A percentile compares a stretch with the other conserved stretches of the same genome.
phyloP scores from a whole-genome alignment of 2,113 vertebrate species.

The Triplophysa rosa region DNA sequence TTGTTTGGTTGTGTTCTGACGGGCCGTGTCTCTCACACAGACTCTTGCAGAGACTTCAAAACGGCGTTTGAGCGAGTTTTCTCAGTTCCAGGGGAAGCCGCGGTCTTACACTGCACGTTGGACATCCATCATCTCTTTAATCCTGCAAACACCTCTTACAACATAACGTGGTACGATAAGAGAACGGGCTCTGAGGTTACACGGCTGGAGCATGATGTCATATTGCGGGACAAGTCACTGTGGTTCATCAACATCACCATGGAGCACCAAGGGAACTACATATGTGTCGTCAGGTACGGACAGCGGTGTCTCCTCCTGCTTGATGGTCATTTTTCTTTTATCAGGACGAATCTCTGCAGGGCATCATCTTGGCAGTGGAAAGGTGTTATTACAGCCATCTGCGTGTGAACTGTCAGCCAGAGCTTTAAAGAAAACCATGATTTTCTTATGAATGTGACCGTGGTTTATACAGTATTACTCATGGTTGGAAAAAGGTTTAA shows the following conservation, averaged over 20 bases:
- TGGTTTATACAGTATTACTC: too few species aligned
- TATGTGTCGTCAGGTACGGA: constrained; percentile 76
- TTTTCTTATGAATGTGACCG: background rate
- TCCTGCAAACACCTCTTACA: constrained; percentile 56
- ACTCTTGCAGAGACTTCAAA: constrained; percentile 58
- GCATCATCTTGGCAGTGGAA: too few species aligned
- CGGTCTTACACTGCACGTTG: constrained; percentile 65
- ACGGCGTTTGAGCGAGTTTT: constrained; percentile 56
- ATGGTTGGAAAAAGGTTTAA: too few species aligned
- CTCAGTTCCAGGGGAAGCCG: constrained; percentile 67
- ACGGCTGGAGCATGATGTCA: constrained; percentile 61
- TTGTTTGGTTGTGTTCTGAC: constrained; percentile 9
- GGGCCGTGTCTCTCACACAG: constrained; percentile 54
- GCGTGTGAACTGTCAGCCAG: too few species aligned
- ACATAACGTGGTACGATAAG: constrained; percentile 79
- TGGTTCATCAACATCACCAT: constrained; percentile 78
- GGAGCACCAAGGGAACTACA: constrained; percentile 78
- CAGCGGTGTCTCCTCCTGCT: background rate
- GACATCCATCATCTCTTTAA: constrained; percentile 49
- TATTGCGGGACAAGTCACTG: constrained; percentile 70
- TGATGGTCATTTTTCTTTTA: background rate
- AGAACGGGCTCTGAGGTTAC: constrained; percentile 56
- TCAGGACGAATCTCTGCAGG: too few species aligned
- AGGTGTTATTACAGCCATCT: too few species aligned
- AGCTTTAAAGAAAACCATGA: too few species aligned